Percentiles rank a stretch among this genome's conserved stretches.
phyloP scores from a whole-genome alignment of 1,140 invertebrate species.

The Drosophila subpulchrella region DNA sequence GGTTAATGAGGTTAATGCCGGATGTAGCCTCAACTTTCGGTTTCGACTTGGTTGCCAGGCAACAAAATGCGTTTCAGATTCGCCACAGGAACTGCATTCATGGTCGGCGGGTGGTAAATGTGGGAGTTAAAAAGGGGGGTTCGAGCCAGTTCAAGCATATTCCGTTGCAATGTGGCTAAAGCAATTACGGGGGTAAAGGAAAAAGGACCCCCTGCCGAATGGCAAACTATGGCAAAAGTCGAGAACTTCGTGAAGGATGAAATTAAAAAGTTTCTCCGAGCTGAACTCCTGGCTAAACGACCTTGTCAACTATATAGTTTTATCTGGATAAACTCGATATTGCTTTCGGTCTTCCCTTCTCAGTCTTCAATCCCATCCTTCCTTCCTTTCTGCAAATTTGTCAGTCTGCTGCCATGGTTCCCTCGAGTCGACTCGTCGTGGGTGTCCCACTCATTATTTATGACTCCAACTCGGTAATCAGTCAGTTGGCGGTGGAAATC shows the following conservation, averaged over 20 bases:
- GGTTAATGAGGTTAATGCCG: conserved; percentile 45
- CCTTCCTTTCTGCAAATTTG: conserved; percentile 19
- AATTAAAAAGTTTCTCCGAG: conserved; percentile 52
- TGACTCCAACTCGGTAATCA: conserved; percentile 48
- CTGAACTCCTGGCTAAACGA: conserved; percentile 48
- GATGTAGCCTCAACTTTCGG: conserved; percentile 35
- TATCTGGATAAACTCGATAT: conserved; percentile 51
- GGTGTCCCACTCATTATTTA: conserved; percentile 45
- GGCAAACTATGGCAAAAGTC: conserved; percentile 43
- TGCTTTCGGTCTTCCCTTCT: neutral
- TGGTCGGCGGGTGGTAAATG: neutral
- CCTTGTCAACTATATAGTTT: conserved; percentile 61
- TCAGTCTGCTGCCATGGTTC: conserved; percentile 39
- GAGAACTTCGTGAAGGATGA: conserved; percentile 55
- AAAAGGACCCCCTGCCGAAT: neutral
- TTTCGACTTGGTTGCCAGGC: conserved; percentile 15
- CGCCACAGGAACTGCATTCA: conserved; percentile 32
- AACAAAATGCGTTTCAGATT: conserved; percentile 20
- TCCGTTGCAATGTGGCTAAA: conserved; percentile 33
- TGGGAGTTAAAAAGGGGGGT: neutral
- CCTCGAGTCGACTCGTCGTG: neutral
- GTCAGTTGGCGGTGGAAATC: conserved; percentile 20
- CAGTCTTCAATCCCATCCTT: neutral
- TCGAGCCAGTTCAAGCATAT: conserved; percentile 7
- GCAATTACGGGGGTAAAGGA: conserved; percentile 38